Evolutionary conservation across 2,113 vertebrate species (phyloP).

Genomic region (Sinocyclocheilus maitianheensis): DNA sequence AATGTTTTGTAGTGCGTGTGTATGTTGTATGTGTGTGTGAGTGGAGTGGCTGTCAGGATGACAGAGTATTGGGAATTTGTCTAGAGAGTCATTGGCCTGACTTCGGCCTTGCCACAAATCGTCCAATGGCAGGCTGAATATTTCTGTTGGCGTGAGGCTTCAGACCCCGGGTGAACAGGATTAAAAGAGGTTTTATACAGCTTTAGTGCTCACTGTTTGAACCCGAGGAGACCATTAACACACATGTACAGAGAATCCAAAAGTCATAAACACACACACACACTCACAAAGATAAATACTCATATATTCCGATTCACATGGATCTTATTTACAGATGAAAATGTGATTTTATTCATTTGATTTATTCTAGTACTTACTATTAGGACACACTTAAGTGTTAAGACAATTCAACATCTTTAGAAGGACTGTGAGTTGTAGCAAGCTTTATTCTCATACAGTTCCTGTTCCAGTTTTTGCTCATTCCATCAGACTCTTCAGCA

Average conservation of each 20-base stretch:
- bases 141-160: slow-evolving; percentile 60
- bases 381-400: not conserved
- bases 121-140: slow-evolving; percentile 49
- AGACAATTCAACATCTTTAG: not conserved
- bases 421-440: not conserved
- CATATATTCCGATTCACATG: not conserved
- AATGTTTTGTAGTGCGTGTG: slow-evolving; percentile 2
- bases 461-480: not conserved
- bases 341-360: not conserved
- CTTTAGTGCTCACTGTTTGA: slow-evolving; percentile 46
- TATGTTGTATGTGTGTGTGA: slow-evolving; percentile 28
- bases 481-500: not conserved
- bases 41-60: slow-evolving; percentile 37
- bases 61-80: slow-evolving; percentile 42
- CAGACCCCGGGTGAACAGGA: slow-evolving; percentile 39
- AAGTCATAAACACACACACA: slow-evolving; percentile 26
- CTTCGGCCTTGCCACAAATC: slow-evolving; percentile 42
- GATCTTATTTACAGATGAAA: not conserved
- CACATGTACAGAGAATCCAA: slow-evolving; percentile 33
- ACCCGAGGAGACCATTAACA: slow-evolving; percentile 51
- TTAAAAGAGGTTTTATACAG: slow-evolving; percentile 56
- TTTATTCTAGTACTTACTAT: not conserved
- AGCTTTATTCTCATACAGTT: not conserved
- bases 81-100: slow-evolving; percentile 44
- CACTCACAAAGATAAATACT: slow-evolving; percentile 31